These are phyloP conservation scores for Callyntrura sp. DNA, from an alignment of 2,888 invertebrate genomes.

Conservation along the genomic window DNA sequence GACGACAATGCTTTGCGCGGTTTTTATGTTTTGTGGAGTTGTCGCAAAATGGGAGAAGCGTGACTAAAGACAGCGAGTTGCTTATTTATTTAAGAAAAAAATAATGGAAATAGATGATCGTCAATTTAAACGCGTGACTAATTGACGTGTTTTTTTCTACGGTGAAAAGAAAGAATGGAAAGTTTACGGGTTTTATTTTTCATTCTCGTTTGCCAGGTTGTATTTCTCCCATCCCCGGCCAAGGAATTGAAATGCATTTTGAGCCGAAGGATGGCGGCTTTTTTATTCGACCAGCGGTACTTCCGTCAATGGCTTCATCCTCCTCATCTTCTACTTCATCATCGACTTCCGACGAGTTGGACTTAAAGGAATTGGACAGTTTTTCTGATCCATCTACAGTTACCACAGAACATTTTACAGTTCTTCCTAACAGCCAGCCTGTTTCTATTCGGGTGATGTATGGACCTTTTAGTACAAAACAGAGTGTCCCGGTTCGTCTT, in stretches of 20 bases:
- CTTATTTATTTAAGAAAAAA: not conserved
- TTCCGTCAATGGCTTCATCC: constrained; percentile 62
- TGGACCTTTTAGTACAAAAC: constrained; percentile 97
- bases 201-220: constrained; percentile 53
- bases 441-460: constrained; percentile 96
- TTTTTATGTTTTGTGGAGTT: no score
- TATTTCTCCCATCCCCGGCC: constrained; percentile 12
- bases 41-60: no score
- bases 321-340: constrained; percentile 85
- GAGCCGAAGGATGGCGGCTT: constrained; percentile 97
- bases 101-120: constrained; percentile 63
- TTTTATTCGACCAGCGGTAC: constrained; percentile 87
- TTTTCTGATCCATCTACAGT: constrained; percentile 85
- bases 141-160: constrained; percentile 19
- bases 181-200: not conserved
- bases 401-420: constrained; percentile 95
- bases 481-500: constrained; percentile 96
- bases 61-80: no score
- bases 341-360: constrained; percentile 84
- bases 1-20: no score
- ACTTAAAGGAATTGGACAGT: constrained; percentile 77
- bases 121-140: not conserved
- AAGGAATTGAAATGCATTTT: constrained; percentile 92
- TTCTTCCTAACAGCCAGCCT: constrained; percentile 95
- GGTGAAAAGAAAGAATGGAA: not conserved